Evolutionary conservation across 2,113 vertebrate species (phyloP).

Genomic region (Hydrolagus affinis): DNA sequence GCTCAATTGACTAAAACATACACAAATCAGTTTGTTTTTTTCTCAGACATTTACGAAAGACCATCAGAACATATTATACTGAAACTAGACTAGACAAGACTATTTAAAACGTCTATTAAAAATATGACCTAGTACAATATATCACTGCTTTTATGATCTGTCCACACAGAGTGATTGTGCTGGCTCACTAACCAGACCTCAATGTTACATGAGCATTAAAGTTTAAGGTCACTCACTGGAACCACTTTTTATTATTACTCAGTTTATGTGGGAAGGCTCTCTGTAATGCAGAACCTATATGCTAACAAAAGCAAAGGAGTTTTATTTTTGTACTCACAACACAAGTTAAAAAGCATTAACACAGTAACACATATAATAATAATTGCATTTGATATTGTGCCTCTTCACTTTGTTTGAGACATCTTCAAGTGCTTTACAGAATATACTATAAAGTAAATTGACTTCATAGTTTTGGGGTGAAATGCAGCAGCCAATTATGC

Average conservation of each 20-base stretch:
- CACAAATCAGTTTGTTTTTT: constrained; percentile 5
- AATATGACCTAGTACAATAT: constrained; percentile 17
- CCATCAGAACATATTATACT: not conserved
- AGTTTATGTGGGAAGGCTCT: constrained; percentile 5
- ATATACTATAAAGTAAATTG: too few relatives aligned
- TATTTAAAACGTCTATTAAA: constrained; percentile 14
- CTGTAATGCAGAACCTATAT: not conserved
- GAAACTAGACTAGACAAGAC: too few relatives aligned
- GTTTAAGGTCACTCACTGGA: not conserved
- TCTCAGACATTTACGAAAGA: not conserved
- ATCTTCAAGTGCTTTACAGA: too few relatives aligned
- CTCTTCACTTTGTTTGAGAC: too few relatives aligned
- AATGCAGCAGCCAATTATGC: too few relatives aligned
- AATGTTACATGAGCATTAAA: constrained; percentile 7
- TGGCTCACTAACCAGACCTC: not conserved
- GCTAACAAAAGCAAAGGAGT: not conserved
- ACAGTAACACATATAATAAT: too few relatives aligned
- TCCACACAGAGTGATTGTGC: not conserved
- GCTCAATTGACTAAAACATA: not conserved
- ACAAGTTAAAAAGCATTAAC: too few relatives aligned
- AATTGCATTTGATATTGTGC: too few relatives aligned
- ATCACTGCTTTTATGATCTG: constrained; percentile 25
- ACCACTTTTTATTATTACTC: not conserved
- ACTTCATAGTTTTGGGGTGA: too few relatives aligned
- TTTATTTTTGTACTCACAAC: not conserved